Conservation (phyloP, 2,888 invertebrate species). For the Xiphydria camelus region DNA sequence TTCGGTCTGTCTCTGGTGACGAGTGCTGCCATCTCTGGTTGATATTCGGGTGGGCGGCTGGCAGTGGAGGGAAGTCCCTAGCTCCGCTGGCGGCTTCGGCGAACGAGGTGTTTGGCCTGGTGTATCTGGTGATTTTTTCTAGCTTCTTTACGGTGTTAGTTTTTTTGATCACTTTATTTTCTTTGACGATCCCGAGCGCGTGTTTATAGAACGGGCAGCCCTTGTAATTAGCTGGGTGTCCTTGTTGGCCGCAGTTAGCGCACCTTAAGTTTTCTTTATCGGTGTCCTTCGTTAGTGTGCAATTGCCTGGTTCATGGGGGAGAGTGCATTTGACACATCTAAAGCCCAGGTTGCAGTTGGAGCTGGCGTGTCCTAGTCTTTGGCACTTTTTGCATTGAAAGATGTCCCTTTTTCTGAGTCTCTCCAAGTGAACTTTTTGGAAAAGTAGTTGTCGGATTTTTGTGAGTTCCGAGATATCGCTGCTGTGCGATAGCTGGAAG, state of each 20-base stretch:
- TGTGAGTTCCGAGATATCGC: too few relatives aligned
- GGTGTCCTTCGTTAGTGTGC: neutral
- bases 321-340: slow-evolving; percentile 14
- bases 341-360: slow-evolving; percentile 8
- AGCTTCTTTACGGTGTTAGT: neutral
- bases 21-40: too few relatives aligned
- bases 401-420: too few relatives aligned
- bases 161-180: neutral
- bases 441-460: too few relatives aligned
- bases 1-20: too few relatives aligned
- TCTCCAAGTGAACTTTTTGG: too few relatives aligned
- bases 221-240: slow-evolving; percentile 14
- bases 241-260: slow-evolving; percentile 3
- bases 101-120: slow-evolving; percentile 7
- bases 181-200: neutral
- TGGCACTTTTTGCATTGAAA: slow-evolving; percentile 17
- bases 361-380: slow-evolving; percentile 8
- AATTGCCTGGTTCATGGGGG: slow-evolving; percentile 8
- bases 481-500: too few relatives aligned
- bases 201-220: slow-evolving; percentile 12
- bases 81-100: too few relatives aligned
- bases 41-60: too few relatives aligned
- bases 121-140: neutral
- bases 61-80: too few relatives aligned
- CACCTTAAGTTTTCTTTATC: slow-evolving; percentile 3